These are phyloP conservation scores for Acyrthosiphon pisum DNA, from an alignment of 1,140 invertebrate genomes.

Conservation along the genomic window DNA sequence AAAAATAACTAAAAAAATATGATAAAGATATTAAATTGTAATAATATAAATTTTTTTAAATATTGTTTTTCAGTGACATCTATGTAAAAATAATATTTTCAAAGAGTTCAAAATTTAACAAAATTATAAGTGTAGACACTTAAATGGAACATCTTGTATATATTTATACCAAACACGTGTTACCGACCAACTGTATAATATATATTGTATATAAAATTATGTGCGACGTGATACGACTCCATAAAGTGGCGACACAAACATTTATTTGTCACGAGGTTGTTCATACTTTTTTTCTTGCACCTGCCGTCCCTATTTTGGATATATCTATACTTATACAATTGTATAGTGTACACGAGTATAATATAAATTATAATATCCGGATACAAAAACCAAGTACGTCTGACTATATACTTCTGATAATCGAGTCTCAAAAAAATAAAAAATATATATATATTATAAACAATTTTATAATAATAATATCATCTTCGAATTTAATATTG, in stretches of 20 bases:
- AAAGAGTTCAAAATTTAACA: neutral
- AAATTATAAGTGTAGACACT: neutral
- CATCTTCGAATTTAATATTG: too few relatives aligned
- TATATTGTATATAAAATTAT: neutral
- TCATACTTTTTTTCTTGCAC: neutral
- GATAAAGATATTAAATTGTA: too few relatives aligned
- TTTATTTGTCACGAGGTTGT: neutral
- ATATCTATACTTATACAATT: neutral
- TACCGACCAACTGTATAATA: neutral
- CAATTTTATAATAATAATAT: too few relatives aligned
- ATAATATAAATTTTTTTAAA: too few relatives aligned
- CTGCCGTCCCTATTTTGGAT: neutral
- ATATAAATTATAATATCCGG: too few relatives aligned
- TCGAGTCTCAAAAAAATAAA: too few relatives aligned
- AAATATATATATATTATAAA: too few relatives aligned
- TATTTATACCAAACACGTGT: neutral
- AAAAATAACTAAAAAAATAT: too few relatives aligned
- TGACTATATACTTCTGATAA: too few relatives aligned
- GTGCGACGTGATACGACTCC: neutral
- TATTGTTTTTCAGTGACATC: neutral
- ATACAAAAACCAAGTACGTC: too few relatives aligned
- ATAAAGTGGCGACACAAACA: neutral
- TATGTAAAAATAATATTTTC: neutral
- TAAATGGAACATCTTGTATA: neutral
- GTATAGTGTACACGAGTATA: too few relatives aligned